Evolutionary conservation across 30 jellyfish, hydroid and myxozoan species (phyloP).

Genomic region (Catostylus mosaicus): DNA sequence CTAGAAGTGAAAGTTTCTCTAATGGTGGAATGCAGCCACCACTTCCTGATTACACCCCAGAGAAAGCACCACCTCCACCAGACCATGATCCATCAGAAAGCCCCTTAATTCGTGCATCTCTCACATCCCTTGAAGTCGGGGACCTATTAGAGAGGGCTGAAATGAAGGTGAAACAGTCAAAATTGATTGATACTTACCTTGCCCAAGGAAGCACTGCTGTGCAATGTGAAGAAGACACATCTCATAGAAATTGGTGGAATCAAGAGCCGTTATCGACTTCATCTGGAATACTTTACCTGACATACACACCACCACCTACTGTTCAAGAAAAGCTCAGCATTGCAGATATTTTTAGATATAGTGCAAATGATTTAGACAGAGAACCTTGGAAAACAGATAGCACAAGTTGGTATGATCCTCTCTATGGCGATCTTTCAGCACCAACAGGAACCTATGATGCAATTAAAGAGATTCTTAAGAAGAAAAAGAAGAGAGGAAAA

Average conservation of each 20-base stretch:
- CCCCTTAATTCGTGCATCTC: conserved; percentile 2
- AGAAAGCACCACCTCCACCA: conserved; percentile 85
- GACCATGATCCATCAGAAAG: conserved; percentile 29
- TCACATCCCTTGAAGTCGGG: conserved; percentile 55
- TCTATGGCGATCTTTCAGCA: conserved; percentile 93
- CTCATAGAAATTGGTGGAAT: conserved; percentile 92
- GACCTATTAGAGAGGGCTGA: conserved; percentile 54
- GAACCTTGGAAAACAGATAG: conserved; percentile 91
- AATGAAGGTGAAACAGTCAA: conserved; percentile 36
- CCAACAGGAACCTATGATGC: conserved; percentile 94
- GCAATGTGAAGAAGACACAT: conserved; percentile 25
- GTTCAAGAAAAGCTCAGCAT: conserved; percentile 51
- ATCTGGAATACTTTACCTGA: conserved; percentile 69
- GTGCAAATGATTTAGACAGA: conserved; percentile 77
- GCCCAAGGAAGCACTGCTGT: conserved; percentile 46
- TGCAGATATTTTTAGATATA: conserved; percentile 58
- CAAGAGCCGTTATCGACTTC: conserved; percentile 66
- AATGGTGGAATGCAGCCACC: conserved; percentile 25
- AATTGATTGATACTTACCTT: conserved; percentile 35
- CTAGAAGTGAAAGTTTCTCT: neutral
- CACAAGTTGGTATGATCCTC: conserved; percentile 91
- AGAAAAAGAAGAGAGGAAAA: conserved; percentile 44
- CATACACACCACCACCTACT: conserved; percentile 95
- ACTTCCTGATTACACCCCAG: conserved; percentile 51
- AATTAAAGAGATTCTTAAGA: conserved; percentile 83